Evolutionary conservation across 2,888 invertebrate genomes (phyloP).

Genomic region (Drosophila monieri): DNA sequence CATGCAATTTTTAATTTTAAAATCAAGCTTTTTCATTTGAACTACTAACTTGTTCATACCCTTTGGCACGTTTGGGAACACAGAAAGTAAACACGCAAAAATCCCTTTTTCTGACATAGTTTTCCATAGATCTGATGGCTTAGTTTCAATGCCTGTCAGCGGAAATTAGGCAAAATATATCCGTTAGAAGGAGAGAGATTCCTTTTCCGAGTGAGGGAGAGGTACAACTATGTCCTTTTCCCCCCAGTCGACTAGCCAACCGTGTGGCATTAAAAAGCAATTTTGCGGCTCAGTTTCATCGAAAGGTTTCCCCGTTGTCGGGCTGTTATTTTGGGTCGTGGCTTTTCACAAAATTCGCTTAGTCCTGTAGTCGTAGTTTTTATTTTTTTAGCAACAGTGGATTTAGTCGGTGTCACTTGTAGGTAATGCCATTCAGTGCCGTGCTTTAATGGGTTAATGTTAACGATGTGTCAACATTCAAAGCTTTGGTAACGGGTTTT

Average conservation of each 20-base stretch:
- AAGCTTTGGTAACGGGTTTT: too few relatives aligned
- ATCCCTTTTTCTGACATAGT: slow-evolving; percentile 53
- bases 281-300: slow-evolving; percentile 67
- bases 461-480: slow-evolving; percentile 24
- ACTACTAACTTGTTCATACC: slow-evolving; percentile 12
- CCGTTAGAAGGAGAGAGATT: neutral
- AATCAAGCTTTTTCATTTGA: neutral
- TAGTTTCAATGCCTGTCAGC: slow-evolving; percentile 48
- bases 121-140: slow-evolving; percentile 48
- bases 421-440: slow-evolving; percentile 19
- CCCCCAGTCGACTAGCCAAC: neutral
- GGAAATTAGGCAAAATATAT: slow-evolving; percentile 48
- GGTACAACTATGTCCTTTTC: slow-evolving; percentile 3
- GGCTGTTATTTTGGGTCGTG: slow-evolving; percentile 40
- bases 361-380: slow-evolving; percentile 14
- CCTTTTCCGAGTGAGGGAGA: neutral
- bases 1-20: too few relatives aligned
- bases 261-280: slow-evolving; percentile 65
- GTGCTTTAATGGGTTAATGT: slow-evolving; percentile 31
- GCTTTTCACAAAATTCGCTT: slow-evolving; percentile 18
- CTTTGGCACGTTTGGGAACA: slow-evolving; percentile 14
- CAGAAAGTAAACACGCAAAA: slow-evolving; percentile 39
- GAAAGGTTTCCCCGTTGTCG: slow-evolving; percentile 42
- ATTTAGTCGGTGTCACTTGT: slow-evolving; percentile 17
- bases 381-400: slow-evolving; percentile 16